Evolutionary conservation across 1,140 invertebrate species (phyloP).

Genomic region (Temnothorax longispinosus): DNA sequence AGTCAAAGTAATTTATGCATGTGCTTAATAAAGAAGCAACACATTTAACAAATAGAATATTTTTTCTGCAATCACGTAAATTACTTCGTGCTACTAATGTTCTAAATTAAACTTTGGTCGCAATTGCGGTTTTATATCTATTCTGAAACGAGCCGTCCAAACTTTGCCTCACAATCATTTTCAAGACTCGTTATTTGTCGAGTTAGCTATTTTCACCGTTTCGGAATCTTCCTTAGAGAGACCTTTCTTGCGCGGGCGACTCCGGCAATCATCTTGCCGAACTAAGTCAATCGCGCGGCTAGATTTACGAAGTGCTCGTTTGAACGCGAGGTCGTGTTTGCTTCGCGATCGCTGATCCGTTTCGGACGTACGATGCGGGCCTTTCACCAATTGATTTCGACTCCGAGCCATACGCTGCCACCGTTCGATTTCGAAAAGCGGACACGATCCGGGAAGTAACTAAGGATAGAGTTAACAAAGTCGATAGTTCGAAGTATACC

Average conservation of each 20-base stretch:
- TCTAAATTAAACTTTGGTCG: background rate
- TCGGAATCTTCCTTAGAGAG: background rate
- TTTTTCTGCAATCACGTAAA: background rate
- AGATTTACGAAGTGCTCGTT: constrained; percentile 41
- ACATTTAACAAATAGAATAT: constrained; percentile 4
- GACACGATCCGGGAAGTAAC: constrained; percentile 19
- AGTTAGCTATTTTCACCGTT: background rate
- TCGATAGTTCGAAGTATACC: background rate
- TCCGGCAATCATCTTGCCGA: constrained; percentile 11
- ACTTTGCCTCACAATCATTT: constrained; percentile 12
- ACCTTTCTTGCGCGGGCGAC: background rate
- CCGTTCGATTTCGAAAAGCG: constrained; percentile 11
- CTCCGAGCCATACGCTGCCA: background rate
- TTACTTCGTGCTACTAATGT: background rate
- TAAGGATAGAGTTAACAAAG: constrained; percentile 35
- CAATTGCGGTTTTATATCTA: background rate
- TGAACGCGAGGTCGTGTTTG: constrained; percentile 18
- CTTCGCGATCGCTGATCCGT: constrained; percentile 29
- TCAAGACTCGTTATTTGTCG: constrained; percentile 23
- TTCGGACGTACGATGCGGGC: constrained; percentile 3
- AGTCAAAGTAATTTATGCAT: background rate
- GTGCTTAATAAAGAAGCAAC: background rate
- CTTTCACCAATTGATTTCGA: constrained; percentile 19
- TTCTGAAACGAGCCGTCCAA: background rate
- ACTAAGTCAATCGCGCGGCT: constrained; percentile 19